Evolutionary conservation across 2,888 invertebrate genomes (phyloP), one percentile per base, ranked within the genome.

Genomic region (Punctoribates punctum): DNA sequence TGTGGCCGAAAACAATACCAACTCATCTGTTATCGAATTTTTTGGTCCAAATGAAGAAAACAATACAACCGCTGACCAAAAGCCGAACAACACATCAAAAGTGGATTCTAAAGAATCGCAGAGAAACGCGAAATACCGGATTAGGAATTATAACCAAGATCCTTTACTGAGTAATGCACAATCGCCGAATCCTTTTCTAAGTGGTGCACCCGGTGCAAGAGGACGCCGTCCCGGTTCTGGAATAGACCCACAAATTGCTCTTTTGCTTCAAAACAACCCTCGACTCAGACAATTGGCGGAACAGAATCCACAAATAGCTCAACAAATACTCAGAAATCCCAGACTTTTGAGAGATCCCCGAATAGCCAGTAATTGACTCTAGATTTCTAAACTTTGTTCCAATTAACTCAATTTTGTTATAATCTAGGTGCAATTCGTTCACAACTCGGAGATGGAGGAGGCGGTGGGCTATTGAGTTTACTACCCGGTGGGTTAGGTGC

Each of bases 281-380:
- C 51, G 73, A 23, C 51, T 76, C 13, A 57, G 72, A 73, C 38
- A 54, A n/a, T 29, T 76, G 13, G 76, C 76, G 6, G 72, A 34
- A 62, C 76, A 76, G 38, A 76, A 76, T 73, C 76, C 76, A 25
- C 27, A 73, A n/a, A 62, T 76, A 11, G 73, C 76, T 46, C 76
- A 76, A 62, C 76, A 76, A 57, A 73, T 76, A 20, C 20, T 73
- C 38, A 48, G 73, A 17, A 76, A 76, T 62, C 76, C 76, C n/a
- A n/a, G 54, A n/a, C 54, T 76, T n/a, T 62, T 76, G n/a, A 72
- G 76, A 29, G 73, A 76, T 76, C 76, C 76, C 27, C 8, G 27
- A 23, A 73, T 76, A 54, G 57, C 51, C 38, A 73, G 76, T 76
- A 67, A 65, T 25, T 4, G 1, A 34, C 20, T 54, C 17, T 15